Conservation (phyloP, 2,113 vertebrate species). For the Felis chaus region DNA sequence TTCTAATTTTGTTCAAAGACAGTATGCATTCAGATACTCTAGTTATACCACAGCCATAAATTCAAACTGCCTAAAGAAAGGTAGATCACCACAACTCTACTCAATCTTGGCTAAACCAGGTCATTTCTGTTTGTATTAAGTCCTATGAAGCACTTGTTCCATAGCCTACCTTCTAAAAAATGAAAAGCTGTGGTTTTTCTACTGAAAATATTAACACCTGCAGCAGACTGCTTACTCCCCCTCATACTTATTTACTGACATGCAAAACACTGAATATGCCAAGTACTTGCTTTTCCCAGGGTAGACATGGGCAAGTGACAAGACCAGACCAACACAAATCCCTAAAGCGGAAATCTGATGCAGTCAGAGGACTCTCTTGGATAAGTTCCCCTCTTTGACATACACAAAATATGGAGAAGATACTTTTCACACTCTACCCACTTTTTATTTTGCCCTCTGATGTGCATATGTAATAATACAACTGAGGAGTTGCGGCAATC, state of each 20-base stretch:
- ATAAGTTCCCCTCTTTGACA: not conserved
- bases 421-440: not conserved
- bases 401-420: not conserved
- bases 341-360: not conserved
- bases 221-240: not conserved
- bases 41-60: not conserved
- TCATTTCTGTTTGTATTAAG: not conserved
- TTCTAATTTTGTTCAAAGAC: not conserved
- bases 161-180: not conserved
- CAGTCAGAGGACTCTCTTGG: not conserved
- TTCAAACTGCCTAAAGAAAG: not conserved
- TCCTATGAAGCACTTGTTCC: not conserved
- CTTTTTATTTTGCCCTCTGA: conserved; percentile 10
- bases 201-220: not conserved
- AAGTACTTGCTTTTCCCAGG: not conserved
- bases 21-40: not conserved
- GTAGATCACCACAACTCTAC: not conserved
- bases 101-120: not conserved
- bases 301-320: not conserved
- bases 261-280: not conserved
- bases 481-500: not conserved
- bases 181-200: not conserved
- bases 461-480: not conserved
- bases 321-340: not conserved
- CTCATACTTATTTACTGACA: not conserved